These are phyloP conservation scores for Drosophila suboccidentalis DNA, from an alignment of 2,888 invertebrate species.

Conservation along the genomic window DNA sequence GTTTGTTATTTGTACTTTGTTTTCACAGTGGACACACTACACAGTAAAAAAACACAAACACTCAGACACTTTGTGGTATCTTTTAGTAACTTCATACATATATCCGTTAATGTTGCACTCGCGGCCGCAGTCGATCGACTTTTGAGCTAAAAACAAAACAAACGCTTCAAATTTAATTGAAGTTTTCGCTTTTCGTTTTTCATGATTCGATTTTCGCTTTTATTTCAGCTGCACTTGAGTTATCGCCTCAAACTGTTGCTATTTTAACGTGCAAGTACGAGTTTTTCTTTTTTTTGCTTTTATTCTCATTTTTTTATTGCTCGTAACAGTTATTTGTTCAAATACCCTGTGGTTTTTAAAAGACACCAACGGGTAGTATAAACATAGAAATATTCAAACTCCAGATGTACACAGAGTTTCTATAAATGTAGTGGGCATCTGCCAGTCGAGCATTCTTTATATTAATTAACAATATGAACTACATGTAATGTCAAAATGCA, in stretches of 20 bases:
- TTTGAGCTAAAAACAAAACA: conserved; percentile 48
- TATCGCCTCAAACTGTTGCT: conserved; percentile 14
- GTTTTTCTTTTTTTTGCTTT: conserved; percentile 23
- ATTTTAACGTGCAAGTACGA: conserved; percentile 17
- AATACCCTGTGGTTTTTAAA: background rate
- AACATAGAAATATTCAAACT: background rate
- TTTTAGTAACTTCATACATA: background rate
- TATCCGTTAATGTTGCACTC: conserved; percentile 53
- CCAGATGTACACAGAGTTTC: background rate
- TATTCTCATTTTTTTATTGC: conserved; percentile 22
- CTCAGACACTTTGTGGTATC: conserved; percentile 14
- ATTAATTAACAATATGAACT: conserved; percentile 54
- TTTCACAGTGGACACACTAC: conserved; percentile 22
- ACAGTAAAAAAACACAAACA: conserved; percentile 14
- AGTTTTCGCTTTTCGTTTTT: conserved; percentile 13
- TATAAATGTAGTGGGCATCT: background rate
- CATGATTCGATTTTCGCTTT: conserved; percentile 35
- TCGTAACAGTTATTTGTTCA: conserved; percentile 6
- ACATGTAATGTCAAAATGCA: conserved; percentile 66
- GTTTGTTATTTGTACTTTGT: conserved; percentile 12
- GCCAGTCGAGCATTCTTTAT: background rate
- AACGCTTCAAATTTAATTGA: conserved; percentile 48
- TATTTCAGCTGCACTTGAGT: conserved; percentile 27
- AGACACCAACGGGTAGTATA: background rate
- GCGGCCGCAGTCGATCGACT: conserved; percentile 46